phyloP scores from a whole-genome alignment of 2,113 vertebrate species.

The Sapajus apella region DNA sequence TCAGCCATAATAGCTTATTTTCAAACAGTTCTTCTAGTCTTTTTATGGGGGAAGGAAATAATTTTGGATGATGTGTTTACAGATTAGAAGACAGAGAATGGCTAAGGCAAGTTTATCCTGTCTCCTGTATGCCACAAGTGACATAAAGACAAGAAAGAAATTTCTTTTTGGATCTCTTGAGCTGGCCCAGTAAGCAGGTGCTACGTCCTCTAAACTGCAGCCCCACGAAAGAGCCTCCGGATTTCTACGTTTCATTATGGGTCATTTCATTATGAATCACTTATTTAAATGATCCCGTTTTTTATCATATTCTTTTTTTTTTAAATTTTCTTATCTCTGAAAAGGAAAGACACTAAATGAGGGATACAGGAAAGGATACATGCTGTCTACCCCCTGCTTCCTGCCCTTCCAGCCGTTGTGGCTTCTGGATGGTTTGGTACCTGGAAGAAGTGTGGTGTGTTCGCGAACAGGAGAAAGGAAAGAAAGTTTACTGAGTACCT shows the following conservation, averaged over 20 bases:
- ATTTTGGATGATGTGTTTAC: not conserved
- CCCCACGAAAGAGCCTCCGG: not conserved
- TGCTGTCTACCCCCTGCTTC: not conserved
- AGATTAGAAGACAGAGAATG: not conserved
- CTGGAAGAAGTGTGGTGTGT: not conserved
- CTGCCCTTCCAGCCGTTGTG: not conserved
- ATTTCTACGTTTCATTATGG: not conserved
- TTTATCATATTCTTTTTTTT: not conserved
- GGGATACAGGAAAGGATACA: not conserved
- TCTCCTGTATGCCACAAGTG: not conserved
- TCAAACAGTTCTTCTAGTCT: not conserved
- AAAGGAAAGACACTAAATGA: not conserved
- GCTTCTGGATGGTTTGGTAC: not conserved
- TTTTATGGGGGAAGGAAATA: not conserved
- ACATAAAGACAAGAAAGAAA: not conserved
- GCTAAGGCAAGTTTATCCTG: not conserved
- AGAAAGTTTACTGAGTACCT: not conserved
- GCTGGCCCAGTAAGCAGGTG: not conserved
- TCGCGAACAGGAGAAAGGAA: not conserved
- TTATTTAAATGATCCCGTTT: not conserved
- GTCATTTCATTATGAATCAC: not conserved
- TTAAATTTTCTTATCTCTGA: not conserved
- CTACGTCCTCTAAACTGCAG: not conserved
- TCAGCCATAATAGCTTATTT: not conserved
- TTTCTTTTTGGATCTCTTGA: not conserved